These are phyloP conservation scores for Cheirogaleus medius DNA, from an alignment of 2,113 vertebrate genomes.

Conservation along the genomic window DNA sequence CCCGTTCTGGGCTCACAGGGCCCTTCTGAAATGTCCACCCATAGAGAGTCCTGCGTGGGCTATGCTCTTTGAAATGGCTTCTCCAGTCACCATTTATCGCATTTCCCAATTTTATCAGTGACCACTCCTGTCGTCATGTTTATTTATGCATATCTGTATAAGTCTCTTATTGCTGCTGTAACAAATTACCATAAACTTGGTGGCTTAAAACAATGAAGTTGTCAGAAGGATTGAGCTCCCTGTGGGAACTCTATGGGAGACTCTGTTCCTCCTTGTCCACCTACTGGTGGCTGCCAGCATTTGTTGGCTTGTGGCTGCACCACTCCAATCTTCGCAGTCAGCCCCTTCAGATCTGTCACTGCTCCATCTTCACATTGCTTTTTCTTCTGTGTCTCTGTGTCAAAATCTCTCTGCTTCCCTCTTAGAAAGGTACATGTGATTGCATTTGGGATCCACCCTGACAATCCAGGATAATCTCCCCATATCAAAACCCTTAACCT, in stretches of 20 bases:
- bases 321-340: not conserved
- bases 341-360: not conserved
- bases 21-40: not conserved
- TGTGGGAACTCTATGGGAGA: not conserved
- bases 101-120: not conserved
- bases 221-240: fast-evolving
- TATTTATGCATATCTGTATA: fast-evolving
- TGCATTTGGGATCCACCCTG: not conserved
- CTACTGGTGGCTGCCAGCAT: not conserved
- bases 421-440: not conserved
- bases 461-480: not conserved
- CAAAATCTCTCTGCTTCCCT: not conserved
- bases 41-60: not conserved
- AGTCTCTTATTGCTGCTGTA: not conserved
- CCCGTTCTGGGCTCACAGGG: not conserved
- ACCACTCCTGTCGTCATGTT: too few relatives aligned
- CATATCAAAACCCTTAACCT: not conserved
- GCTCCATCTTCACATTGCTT: not conserved
- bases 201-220: not conserved
- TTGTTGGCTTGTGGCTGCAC: not conserved
- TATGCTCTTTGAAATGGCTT: not conserved
- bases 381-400: not conserved
- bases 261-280: not conserved
- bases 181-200: not conserved
- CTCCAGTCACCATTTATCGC: too few relatives aligned